Evolutionary conservation across 1,140 invertebrate genomes (phyloP).

Genomic region (Papilio polytes): DNA sequence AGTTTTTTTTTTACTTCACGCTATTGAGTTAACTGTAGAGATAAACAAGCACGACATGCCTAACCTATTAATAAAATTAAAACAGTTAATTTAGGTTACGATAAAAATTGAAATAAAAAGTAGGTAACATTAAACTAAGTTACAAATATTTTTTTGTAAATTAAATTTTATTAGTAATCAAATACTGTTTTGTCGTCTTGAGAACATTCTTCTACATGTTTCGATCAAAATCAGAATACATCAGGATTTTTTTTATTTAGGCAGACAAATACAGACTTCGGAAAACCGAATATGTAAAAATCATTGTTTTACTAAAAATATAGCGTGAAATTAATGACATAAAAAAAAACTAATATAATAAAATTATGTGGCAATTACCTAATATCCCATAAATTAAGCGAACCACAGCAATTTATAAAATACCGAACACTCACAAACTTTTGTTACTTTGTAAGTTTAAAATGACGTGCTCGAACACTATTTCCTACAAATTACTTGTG

Average conservation of each 20-base stretch:
- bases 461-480: slow-evolving; percentile 1
- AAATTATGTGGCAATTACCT: slow-evolving; percentile 24
- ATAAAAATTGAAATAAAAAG: neutral
- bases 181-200: too few relatives aligned
- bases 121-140: too few relatives aligned
- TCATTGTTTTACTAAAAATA: neutral
- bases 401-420: slow-evolving; percentile 31
- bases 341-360: slow-evolving; percentile 13
- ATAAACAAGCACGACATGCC: neutral
- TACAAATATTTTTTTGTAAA: too few relatives aligned
- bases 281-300: too few relatives aligned
- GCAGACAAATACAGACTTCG: too few relatives aligned
- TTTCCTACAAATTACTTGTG: slow-evolving; percentile 16
- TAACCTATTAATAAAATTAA: slow-evolving; percentile 4
- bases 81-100: neutral
- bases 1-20: too few relatives aligned
- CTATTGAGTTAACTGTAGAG: neutral
- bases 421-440: neutral
- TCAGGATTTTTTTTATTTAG: neutral
- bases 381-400: slow-evolving; percentile 27
- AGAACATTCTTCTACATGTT: too few relatives aligned
- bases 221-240: neutral
- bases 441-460: slow-evolving; percentile 27
- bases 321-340: neutral
- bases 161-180: too few relatives aligned